These are phyloP conservation scores for Amblyopsis hoosieri DNA, from an alignment of 2,797 vertebrate species.

Conservation along the genomic window DNA sequence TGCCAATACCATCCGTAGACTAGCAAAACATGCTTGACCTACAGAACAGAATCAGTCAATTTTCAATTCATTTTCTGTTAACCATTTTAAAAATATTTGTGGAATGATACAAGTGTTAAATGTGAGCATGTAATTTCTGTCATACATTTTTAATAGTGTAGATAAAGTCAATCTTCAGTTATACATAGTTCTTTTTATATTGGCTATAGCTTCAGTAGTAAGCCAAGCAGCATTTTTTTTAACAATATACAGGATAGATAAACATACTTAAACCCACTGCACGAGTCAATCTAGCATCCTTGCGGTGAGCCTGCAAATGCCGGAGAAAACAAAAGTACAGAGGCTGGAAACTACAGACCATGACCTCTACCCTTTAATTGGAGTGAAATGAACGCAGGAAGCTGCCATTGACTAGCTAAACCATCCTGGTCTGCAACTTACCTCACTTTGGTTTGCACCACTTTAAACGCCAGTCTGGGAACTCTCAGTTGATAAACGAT, in stretches of 20 bases:
- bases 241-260: constrained; percentile 45
- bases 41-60: constrained; percentile 29
- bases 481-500: too few species aligned
- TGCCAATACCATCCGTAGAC: constrained; percentile 28
- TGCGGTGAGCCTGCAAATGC: constrained; percentile 7
- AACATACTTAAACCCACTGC: constrained; percentile 22
- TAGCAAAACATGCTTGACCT: neutral
- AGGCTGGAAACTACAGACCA: neutral
- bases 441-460: too few species aligned
- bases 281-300: constrained; percentile 19
- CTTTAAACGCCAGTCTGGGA: too few species aligned
- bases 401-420: constrained; percentile 5
- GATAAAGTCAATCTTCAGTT: neutral
- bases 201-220: constrained; percentile 26
- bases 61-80: constrained; percentile 5
- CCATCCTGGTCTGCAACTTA: too few species aligned
- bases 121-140: constrained; percentile 20
- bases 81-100: neutral
- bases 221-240: constrained; percentile 16
- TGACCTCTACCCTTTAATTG: neutral
- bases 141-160: constrained; percentile 13
- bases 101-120: constrained; percentile 1
- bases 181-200: constrained; percentile 2
- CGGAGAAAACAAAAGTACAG: constrained; percentile 14
- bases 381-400: constrained; percentile 1